A percentile compares a stretch with the other conserved stretches of the same genome.
Conservation (phyloP, 2,797 vertebrate genomes). For the Urosaurus nigricauda region DNA sequence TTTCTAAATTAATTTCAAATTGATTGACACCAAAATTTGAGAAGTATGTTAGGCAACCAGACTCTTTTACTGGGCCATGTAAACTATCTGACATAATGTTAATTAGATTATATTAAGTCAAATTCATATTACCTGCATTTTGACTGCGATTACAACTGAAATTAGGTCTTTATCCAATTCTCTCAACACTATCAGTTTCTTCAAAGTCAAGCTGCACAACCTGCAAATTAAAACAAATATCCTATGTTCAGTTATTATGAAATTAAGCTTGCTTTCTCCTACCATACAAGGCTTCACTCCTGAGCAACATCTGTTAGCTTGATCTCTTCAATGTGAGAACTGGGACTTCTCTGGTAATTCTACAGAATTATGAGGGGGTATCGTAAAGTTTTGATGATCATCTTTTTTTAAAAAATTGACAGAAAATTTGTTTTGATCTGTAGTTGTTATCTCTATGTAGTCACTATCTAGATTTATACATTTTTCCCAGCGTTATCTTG, state of each 20-base stretch:
- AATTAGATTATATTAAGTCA: constrained; percentile 35
- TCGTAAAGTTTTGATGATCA: too few relatives aligned
- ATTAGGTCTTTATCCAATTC: constrained; percentile 97
- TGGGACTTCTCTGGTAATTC: too few relatives aligned
- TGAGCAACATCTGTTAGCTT: too few relatives aligned
- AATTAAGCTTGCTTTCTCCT: background rate
- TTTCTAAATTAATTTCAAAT: background rate
- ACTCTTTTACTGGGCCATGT: background rate
- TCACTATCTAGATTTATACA: too few relatives aligned
- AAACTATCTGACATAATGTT: constrained; percentile 11
- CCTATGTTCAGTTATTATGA: constrained; percentile 48
- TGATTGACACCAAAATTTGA: background rate
- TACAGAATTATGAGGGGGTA: too few relatives aligned
- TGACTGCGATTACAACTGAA: constrained; percentile 96
- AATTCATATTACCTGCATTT: constrained; percentile 89
- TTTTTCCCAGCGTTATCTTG: too few relatives aligned
- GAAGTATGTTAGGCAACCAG: background rate
- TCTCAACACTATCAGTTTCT: constrained; percentile 95
- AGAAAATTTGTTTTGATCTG: too few relatives aligned
- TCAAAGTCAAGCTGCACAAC: constrained; percentile 95
- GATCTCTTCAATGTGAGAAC: too few relatives aligned
- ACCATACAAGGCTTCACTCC: too few relatives aligned
- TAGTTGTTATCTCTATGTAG: too few relatives aligned
- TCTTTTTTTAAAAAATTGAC: too few relatives aligned
- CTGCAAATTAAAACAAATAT: constrained; percentile 78